Evolutionary conservation across 2,888 invertebrate species (phyloP).

Genomic region (Belgica antarctica): DNA sequence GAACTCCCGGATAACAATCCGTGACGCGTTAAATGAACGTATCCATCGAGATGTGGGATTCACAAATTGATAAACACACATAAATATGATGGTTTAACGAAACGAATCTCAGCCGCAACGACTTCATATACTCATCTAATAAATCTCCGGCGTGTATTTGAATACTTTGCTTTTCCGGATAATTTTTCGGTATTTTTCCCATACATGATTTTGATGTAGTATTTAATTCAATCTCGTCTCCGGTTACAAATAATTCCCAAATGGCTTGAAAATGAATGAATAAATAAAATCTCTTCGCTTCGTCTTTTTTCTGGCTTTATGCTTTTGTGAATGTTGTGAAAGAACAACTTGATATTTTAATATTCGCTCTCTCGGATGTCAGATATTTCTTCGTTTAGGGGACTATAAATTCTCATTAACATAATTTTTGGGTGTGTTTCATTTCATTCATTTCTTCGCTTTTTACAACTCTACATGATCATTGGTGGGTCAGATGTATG

Average conservation of each 20-base stretch:
- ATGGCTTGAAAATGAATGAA: slow-evolving; percentile 34
- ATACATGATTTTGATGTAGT: background rate
- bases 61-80: slow-evolving; percentile 25
- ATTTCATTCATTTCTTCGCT: background rate
- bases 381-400: background rate
- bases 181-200: slow-evolving; percentile 15
- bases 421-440: slow-evolving; percentile 38
- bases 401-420: slow-evolving; percentile 41
- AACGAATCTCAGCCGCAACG: background rate
- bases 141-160: slow-evolving; percentile 17
- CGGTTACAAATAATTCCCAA: slow-evolving; percentile 43
- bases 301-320: slow-evolving; percentile 1
- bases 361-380: slow-evolving; percentile 27
- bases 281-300: slow-evolving; percentile 8
- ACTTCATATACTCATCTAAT: slow-evolving; percentile 8
- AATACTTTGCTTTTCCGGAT: slow-evolving; percentile 31
- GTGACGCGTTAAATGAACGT: too few relatives aligned
- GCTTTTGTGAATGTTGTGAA: slow-evolving; percentile 8
- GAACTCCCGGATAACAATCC: too few relatives aligned
- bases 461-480: background rate
- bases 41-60: slow-evolving; percentile 28
- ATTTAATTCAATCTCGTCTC: slow-evolving; percentile 31
- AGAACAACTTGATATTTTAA: slow-evolving; percentile 37
- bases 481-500: background rate
- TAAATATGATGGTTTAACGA: slow-evolving; percentile 30